Evolutionary conservation across 1,140 invertebrate species (phyloP).

Genomic region (Calliopsis andreniformis): DNA sequence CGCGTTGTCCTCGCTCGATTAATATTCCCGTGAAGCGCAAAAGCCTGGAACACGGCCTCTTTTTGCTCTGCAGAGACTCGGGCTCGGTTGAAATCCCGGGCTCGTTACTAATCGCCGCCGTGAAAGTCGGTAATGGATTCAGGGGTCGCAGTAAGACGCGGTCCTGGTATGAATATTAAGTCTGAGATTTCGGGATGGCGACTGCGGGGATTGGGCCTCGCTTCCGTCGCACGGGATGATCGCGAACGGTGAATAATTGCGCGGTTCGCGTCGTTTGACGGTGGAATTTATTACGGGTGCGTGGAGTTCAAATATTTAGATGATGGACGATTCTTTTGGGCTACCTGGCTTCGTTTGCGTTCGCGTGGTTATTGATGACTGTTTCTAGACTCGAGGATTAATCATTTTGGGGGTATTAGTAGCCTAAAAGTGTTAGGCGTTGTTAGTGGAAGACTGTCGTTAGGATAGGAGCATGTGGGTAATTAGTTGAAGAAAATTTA

Average conservation of each 20-base stretch:
- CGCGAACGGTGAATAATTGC: slow-evolving; percentile 43
- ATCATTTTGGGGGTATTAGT: too few species aligned
- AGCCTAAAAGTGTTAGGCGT: too few species aligned
- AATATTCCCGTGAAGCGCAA: slow-evolving; percentile 56
- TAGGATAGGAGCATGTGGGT: too few species aligned
- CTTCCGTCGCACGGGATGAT: not conserved
- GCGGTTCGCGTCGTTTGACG: slow-evolving; percentile 20
- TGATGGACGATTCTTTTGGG: too few species aligned
- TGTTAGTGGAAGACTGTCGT: too few species aligned
- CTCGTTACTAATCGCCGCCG: slow-evolving; percentile 57
- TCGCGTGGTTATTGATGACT: too few species aligned
- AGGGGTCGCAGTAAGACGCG: slow-evolving; percentile 41
- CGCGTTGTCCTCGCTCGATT: slow-evolving; percentile 42
- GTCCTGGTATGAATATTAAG: slow-evolving; percentile 64
- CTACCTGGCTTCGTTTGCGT: too few species aligned
- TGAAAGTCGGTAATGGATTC: slow-evolving; percentile 65
- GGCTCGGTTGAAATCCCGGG: slow-evolving; percentile 48
- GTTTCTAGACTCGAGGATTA: too few species aligned
- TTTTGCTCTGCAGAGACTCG: slow-evolving; percentile 39
- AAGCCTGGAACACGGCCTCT: slow-evolving; percentile 25
- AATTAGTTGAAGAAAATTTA: too few species aligned
- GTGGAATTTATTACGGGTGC: not conserved
- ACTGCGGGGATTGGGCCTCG: not conserved
- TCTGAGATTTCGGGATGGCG: slow-evolving; percentile 43
- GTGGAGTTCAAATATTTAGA: not conserved